phyloP scores from a whole-genome alignment of 1,140 invertebrate species.

The Diabrotica virgifera region DNA sequence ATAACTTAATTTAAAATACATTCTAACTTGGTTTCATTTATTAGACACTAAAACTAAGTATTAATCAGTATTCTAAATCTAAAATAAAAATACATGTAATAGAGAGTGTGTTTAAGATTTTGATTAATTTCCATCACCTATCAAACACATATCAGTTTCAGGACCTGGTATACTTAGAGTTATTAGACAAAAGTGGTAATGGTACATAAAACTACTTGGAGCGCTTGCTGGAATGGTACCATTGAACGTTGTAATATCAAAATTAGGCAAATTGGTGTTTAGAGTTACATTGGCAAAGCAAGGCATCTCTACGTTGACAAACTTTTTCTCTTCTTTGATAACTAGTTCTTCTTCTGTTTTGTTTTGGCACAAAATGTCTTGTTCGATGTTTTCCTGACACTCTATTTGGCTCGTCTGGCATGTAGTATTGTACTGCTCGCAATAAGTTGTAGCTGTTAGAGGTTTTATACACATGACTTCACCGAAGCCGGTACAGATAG shows the following conservation, averaged over 20 bases:
- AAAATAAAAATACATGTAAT: too few species aligned
- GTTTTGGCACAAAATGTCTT: constrained; percentile 24
- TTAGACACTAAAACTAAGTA: too few species aligned
- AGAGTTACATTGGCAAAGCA: constrained; percentile 32
- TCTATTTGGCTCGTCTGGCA: constrained; percentile 25
- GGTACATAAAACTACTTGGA: constrained; percentile 28
- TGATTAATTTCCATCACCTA: not conserved
- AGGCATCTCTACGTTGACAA: constrained; percentile 13
- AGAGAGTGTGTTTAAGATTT: too few species aligned
- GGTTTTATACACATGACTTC: constrained; percentile 30
- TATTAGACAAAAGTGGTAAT: constrained; percentile 27
- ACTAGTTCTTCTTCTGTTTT: constrained; percentile 24
- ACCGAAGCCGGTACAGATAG: constrained; percentile 28
- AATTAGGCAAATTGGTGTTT: constrained; percentile 27
- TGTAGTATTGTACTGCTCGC: constrained; percentile 20
- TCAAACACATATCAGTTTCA: constrained; percentile 26
- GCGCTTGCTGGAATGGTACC: constrained; percentile 24
- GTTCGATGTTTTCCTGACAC: constrained; percentile 14
- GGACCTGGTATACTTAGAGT: constrained; percentile 27
- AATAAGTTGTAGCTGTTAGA: constrained; percentile 11
- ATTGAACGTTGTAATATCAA: constrained; percentile 26
- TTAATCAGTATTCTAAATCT: too few species aligned
- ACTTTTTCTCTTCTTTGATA: not conserved
- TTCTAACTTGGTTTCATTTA: too few species aligned
- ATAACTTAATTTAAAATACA: too few species aligned